These are phyloP conservation scores for Nomia melanderi DNA, from an alignment of 1,140 invertebrate species.

Conservation along the genomic window DNA sequence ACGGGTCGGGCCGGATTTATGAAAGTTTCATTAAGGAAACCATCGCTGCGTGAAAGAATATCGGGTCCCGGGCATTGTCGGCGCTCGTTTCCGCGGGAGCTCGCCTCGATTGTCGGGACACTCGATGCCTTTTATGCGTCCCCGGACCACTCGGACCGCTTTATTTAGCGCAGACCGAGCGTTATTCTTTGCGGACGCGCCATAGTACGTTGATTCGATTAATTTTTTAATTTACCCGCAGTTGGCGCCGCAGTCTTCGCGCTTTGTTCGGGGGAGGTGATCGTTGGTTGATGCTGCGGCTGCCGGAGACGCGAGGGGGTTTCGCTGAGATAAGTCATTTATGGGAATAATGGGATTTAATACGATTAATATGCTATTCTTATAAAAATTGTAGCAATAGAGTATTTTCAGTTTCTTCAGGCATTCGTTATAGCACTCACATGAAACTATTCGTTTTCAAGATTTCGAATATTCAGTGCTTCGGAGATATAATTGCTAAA, in stretches of 20 bases:
- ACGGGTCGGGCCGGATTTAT: background rate
- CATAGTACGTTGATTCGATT: background rate
- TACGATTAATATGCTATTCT: too few species aligned
- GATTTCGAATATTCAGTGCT: too few species aligned
- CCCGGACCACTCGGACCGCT: background rate
- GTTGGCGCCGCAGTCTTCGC: background rate
- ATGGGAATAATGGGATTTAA: too few species aligned
- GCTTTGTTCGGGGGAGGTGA: too few species aligned
- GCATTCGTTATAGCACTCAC: too few species aligned
- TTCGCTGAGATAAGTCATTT: too few species aligned
- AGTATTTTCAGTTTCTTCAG: too few species aligned
- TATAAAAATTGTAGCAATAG: too few species aligned
- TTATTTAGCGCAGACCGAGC: conserved; percentile 2
- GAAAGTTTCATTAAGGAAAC: conserved; percentile 36
- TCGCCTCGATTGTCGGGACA: conserved; percentile 18
- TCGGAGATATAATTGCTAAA: too few species aligned
- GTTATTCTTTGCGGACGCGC: background rate
- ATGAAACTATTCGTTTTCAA: too few species aligned
- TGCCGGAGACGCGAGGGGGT: too few species aligned
- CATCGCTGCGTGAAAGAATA: conserved; percentile 21
- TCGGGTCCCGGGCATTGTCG: conserved; percentile 4
- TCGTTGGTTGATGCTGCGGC: too few species aligned
- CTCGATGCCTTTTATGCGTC: background rate
- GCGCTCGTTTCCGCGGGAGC: background rate
- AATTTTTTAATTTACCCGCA: background rate